Evolutionary conservation across 2,797 vertebrate genomes (phyloP), one percentile per base, ranked within the genome.

Genomic region (Morelia viridis): DNA sequence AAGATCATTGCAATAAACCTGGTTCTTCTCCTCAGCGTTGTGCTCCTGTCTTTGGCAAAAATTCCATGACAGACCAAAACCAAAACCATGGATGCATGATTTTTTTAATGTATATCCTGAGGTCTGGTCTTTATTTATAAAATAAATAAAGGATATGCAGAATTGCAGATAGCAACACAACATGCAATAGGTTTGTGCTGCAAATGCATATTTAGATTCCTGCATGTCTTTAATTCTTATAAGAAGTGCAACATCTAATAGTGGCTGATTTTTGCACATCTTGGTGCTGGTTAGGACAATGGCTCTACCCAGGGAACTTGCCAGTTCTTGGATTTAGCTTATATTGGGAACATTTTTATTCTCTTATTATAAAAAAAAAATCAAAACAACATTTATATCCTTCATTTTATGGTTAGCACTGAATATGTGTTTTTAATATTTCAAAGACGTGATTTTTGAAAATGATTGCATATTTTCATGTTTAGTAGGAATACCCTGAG

Each of bases 351-450:
- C n/a, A 41, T 28, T 24, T 76, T 85, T 28, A 85, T 60, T 60
- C 26, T 50, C 35, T 31, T 46, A 26, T 22, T 88, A n/a, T 76
- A 53, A 17, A 17, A 1, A 1, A 11, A 22, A 35, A 85, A 57
- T 53, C 35, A 85, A 56, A 93, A 53, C 22, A 17, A 87, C 22
- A 64, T n/a, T 46, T n/a, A 35, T 86, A 12, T 7, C 41, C 62
- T 62, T 62, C 56, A 90, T 90, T 92, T 85, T 60, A n/a, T 85
- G 28, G 50, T 86, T 80, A 76, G 46, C 15, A 41, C 4, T 41
- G 57, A 76, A 24, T 62, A 86, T 92, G 24, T 46, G 61, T 90
- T 92, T 89, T 90, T 92, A 90, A 90, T 92, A 76, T 87, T 90
- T 62, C 41, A 62, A 62, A 90, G 57, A 84, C 46, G 60, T 90